Percentiles rank a stretch among this genome's conserved stretches.
These are phyloP conservation scores for Indri indri DNA, from an alignment of 2,113 vertebrate genomes.

Conservation along the genomic window DNA sequence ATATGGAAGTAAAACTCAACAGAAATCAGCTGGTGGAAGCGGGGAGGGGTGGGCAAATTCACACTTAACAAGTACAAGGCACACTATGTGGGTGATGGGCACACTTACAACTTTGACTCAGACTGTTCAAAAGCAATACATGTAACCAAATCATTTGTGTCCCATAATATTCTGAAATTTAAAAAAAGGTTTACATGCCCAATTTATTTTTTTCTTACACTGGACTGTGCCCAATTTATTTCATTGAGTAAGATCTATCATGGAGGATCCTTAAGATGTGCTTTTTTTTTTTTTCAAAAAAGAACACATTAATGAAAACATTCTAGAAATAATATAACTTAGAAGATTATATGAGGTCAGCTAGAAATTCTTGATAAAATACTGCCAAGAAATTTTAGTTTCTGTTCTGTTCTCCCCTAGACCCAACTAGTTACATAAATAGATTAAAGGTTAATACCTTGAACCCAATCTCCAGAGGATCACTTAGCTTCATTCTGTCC, in stretches of 20 bases:
- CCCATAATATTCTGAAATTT: too few species aligned
- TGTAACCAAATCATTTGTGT: too few species aligned
- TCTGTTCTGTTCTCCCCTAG: neutral
- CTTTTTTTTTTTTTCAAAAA: neutral
- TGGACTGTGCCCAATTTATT: neutral
- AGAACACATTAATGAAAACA: neutral
- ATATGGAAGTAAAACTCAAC: too few species aligned
- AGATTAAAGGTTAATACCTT: neutral
- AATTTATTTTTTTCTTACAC: neutral
- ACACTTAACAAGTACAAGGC: too few species aligned
- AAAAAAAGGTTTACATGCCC: neutral
- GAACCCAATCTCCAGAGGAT: neutral
- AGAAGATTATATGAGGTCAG: neutral
- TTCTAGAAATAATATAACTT: neutral
- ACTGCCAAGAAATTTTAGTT: neutral
- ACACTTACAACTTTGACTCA: too few species aligned
- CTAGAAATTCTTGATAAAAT: neutral
- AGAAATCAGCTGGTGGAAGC: too few species aligned
- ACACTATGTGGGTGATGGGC: too few species aligned
- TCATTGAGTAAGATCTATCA: neutral
- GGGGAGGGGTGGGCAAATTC: too few species aligned
- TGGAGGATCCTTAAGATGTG: neutral
- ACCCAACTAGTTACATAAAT: neutral
- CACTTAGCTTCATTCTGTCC: neutral
- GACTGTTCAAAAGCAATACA: too few species aligned